These are phyloP conservation scores for Habroteleia sp. DNA, from an alignment of 2,888 invertebrate genomes.

Conservation along the genomic window DNA sequence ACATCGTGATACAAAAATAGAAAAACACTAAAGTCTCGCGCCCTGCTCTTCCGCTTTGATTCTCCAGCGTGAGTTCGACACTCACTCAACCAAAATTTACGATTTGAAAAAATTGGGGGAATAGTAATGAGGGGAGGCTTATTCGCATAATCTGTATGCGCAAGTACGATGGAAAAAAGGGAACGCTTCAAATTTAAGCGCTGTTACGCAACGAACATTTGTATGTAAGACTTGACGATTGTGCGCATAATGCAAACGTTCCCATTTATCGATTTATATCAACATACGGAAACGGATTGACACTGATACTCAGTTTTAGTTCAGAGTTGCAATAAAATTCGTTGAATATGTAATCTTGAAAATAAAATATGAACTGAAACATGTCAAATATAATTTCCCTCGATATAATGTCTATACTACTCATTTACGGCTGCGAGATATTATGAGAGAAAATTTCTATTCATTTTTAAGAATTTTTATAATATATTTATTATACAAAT, in stretches of 20 bases:
- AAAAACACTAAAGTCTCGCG: conserved; percentile 42
- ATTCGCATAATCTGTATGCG: conserved; percentile 52
- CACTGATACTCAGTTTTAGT: conserved; percentile 17
- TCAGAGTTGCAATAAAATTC: not conserved
- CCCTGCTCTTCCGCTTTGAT: conserved; percentile 45
- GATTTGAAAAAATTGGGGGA: conserved; percentile 54
- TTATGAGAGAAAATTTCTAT: no score
- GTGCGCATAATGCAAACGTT: conserved; percentile 37
- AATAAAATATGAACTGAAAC: no score
- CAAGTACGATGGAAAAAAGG: conserved; percentile 31
- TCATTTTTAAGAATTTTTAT: no score
- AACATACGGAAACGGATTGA: conserved; percentile 25
- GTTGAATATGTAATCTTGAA: conserved; percentile 12
- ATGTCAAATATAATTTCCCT: no score
- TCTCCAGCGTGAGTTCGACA: conserved; percentile 47
- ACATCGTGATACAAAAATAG: conserved; percentile 59
- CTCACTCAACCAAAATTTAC: conserved; percentile 49
- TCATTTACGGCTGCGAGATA: no score
- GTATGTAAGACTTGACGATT: conserved; percentile 32
- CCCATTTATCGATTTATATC: conserved; percentile 35
- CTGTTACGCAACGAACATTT: conserved; percentile 40
- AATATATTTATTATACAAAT: no score
- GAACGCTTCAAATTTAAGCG: conserved; percentile 35
- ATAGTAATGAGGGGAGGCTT: conserved; percentile 52
- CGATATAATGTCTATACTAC: no score